These are phyloP conservation scores for Amiota mariae DNA, from an alignment of 2,888 invertebrate genomes.

Conservation along the genomic window DNA sequence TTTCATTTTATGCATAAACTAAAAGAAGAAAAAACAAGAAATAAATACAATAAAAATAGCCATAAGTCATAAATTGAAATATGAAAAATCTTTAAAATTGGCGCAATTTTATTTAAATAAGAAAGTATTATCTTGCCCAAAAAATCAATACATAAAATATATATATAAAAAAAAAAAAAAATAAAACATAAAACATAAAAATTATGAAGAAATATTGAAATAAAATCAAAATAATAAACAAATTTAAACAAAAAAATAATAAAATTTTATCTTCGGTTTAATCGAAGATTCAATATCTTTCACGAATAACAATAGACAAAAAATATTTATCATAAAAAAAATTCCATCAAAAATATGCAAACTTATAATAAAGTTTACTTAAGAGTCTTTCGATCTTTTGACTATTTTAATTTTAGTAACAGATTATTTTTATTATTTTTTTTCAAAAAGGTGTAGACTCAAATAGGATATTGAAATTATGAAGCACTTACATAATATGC, in stretches of 20 bases:
- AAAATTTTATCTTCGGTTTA: slow-evolving; percentile 8
- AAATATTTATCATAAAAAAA: too few relatives aligned
- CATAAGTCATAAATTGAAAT: slow-evolving; percentile 60
- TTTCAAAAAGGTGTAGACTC: too few relatives aligned
- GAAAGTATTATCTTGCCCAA: slow-evolving; percentile 39
- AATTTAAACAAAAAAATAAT: slow-evolving; percentile 21
- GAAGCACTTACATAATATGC: too few relatives aligned
- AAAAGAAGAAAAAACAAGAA: background rate
- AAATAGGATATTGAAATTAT: too few relatives aligned
- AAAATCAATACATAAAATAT: background rate
- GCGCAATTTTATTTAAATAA: slow-evolving; percentile 21
- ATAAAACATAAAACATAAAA: slow-evolving; percentile 4
- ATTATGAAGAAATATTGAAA: slow-evolving; percentile 17
- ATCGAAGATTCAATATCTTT: too few relatives aligned
- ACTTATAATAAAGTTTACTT: too few relatives aligned
- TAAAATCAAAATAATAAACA: slow-evolving; percentile 29
- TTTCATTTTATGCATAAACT: slow-evolving; percentile 24
- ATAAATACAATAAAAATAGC: slow-evolving; percentile 43
- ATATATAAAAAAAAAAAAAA: slow-evolving; percentile 5
- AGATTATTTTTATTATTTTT: too few relatives aligned
- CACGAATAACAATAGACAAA: too few relatives aligned
- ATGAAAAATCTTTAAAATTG: slow-evolving; percentile 26
- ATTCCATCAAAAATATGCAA: too few relatives aligned
- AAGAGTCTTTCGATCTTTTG: too few relatives aligned
- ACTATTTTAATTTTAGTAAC: too few relatives aligned